Percentiles rank a stretch among this genome's conserved stretches.
Conservation (phyloP, 30 jellyfish, hydroid and myxozoan species). For the Sanderia malayensis region DNA sequence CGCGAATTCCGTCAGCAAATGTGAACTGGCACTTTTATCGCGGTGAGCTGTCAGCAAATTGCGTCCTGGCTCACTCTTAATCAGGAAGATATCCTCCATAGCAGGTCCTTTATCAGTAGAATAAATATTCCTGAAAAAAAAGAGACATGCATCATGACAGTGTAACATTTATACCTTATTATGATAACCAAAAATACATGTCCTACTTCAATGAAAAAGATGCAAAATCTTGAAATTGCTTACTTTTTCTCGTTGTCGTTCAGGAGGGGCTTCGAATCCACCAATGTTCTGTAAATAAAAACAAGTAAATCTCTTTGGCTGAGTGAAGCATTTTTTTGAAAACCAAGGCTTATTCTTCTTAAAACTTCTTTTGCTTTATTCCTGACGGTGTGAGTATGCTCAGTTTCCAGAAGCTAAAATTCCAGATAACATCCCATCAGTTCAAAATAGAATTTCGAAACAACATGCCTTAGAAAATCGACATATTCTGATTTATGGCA, state of each 20-base stretch:
- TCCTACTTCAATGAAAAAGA: too few relatives aligned
- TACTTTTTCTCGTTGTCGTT: too few relatives aligned
- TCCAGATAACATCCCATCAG: too few relatives aligned
- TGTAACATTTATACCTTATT: too few relatives aligned
- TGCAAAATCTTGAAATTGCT: too few relatives aligned
- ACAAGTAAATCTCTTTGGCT: conserved; percentile 39
- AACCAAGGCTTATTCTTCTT: conserved; percentile 74
- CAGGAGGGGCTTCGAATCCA: conserved; percentile 10
- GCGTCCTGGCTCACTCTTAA: conserved; percentile 75
- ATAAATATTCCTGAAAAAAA: neutral
- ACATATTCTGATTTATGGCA: too few relatives aligned
- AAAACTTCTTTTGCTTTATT: conserved; percentile 80
- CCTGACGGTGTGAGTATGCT: conserved; percentile 61
- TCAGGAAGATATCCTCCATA: conserved; percentile 65
- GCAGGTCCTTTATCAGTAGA: neutral
- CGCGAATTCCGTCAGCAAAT: conserved; percentile 77
- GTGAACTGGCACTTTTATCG: conserved; percentile 64
- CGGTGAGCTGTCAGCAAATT: conserved; percentile 44
- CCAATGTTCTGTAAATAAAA: conserved; percentile 39
- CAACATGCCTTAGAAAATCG: too few relatives aligned
- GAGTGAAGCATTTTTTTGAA: conserved; percentile 64
- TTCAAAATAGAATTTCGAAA: too few relatives aligned
- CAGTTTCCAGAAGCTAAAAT: conserved; percentile 66
- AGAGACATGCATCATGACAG: too few relatives aligned
- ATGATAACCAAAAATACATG: too few relatives aligned